Percentiles rank a stretch among this genome's conserved stretches.
phyloP scores from a whole-genome alignment of 1,140 invertebrate species.

The Babylonia areolata region DNA sequence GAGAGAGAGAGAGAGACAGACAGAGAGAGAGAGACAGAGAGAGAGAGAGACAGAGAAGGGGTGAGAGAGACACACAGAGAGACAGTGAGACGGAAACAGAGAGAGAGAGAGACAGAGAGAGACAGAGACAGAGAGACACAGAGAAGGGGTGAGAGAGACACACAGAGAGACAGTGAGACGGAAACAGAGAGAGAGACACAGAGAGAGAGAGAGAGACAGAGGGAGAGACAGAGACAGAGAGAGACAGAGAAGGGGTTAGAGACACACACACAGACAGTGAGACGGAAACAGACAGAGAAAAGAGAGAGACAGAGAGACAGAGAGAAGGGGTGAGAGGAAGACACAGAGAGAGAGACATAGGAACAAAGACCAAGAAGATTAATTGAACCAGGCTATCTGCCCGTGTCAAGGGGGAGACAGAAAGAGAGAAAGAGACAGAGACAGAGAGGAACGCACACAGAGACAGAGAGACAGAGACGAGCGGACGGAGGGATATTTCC shows the following conservation, averaged over 20 bases:
- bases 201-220: neutral
- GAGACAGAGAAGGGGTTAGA: neutral
- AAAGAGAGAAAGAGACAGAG: too few species aligned
- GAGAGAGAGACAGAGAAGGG: neutral
- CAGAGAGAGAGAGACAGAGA: constrained; percentile 30
- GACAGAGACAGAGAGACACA: too few species aligned
- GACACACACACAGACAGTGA: neutral
- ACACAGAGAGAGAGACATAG: too few species aligned
- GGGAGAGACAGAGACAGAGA: neutral
- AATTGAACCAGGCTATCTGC: too few species aligned
- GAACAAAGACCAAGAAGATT: too few species aligned
- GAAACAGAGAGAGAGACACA: constrained; percentile 29
- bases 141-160: neutral
- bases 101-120: neutral
- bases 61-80: constrained; percentile 18
- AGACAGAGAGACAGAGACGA: too few species aligned
- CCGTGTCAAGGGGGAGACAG: too few species aligned
- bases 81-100: constrained; percentile 14
- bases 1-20: constrained; percentile 27
- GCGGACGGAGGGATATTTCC: too few species aligned
- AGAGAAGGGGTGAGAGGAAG: too few species aligned
- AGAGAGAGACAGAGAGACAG: too few species aligned
- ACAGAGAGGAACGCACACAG: too few species aligned
- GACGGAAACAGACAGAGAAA: neutral
- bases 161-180: neutral